These are phyloP conservation scores for Drosophila algonquin DNA, from an alignment of 2,888 invertebrate species.

Conservation along the genomic window DNA sequence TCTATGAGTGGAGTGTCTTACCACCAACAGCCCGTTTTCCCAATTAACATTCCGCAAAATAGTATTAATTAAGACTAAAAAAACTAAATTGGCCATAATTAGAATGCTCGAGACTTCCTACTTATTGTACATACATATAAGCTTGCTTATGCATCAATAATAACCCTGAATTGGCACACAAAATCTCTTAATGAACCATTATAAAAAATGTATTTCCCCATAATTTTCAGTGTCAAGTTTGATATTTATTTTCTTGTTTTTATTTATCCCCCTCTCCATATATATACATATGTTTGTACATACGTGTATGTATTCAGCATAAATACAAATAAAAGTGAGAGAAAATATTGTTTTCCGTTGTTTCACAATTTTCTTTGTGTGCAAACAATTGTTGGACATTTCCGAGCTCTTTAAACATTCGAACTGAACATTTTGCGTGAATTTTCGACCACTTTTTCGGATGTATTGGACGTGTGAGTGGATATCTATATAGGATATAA, in stretches of 20 bases:
- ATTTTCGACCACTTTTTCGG: conserved; percentile 1
- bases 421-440: conserved; percentile 21
- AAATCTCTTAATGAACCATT: conserved; percentile 67
- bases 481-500: neutral
- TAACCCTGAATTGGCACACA: conserved; percentile 28
- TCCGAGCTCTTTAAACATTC: conserved; percentile 12
- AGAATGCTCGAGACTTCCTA: conserved; percentile 10
- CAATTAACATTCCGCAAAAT: conserved; percentile 15
- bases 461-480: neutral
- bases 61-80: conserved; percentile 5
- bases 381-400: conserved; percentile 25
- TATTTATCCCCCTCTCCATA: conserved; percentile 4
- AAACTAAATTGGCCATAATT: neutral
- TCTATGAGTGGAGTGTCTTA: neutral
- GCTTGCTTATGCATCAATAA: conserved; percentile 30
- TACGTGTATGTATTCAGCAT: neutral
- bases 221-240: conserved; percentile 69
- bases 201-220: conserved; percentile 39
- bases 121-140: conserved; percentile 2
- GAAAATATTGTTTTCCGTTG: neutral
- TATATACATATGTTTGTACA: conserved; percentile 1
- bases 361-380: conserved; percentile 1
- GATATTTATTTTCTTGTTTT: conserved; percentile 61
- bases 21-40: conserved; percentile 16
- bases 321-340: neutral